Percentiles rank a stretch among this genome's conserved stretches.
These are phyloP conservation scores for Menidia beryllina DNA, from an alignment of 2,113 vertebrate species.

Conservation along the genomic window DNA sequence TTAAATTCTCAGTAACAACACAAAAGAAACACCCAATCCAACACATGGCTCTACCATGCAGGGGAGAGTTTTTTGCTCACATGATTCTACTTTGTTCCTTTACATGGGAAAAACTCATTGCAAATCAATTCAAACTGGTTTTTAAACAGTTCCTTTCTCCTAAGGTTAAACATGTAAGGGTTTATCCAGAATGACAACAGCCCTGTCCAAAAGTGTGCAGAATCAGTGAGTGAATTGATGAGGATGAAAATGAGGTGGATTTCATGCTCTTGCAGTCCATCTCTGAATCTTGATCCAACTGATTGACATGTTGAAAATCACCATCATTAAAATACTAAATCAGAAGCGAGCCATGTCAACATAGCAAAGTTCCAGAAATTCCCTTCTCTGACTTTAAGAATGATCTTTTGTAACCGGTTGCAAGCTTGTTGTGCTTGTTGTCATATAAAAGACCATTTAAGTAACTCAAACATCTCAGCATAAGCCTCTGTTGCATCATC, in stretches of 20 bases:
- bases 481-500: constrained; percentile 11
- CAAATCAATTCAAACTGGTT: neutral
- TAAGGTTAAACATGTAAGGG: neutral
- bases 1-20: too few relatives aligned
- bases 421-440: too few relatives aligned
- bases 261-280: neutral
- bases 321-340: neutral
- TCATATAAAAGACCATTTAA: constrained; percentile 4
- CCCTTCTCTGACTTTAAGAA: neutral
- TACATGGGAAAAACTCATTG: too few relatives aligned
- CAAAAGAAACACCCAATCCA: neutral
- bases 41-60: neutral
- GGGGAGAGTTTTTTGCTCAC: too few relatives aligned
- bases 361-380: neutral
- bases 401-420: neutral
- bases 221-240: neutral
- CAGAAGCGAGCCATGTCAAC: neutral
- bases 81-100: too few relatives aligned
- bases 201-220: neutral
- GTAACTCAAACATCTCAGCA: constrained; percentile 1
- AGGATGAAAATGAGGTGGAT: neutral
- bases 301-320: neutral
- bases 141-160: neutral
- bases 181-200: neutral
- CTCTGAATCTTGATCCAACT: neutral